A percentile compares a stretch with the other conserved stretches of the same genome.
Conservation (phyloP, 1,140 invertebrate species). For the Meloidogyne hapla region DNA sequence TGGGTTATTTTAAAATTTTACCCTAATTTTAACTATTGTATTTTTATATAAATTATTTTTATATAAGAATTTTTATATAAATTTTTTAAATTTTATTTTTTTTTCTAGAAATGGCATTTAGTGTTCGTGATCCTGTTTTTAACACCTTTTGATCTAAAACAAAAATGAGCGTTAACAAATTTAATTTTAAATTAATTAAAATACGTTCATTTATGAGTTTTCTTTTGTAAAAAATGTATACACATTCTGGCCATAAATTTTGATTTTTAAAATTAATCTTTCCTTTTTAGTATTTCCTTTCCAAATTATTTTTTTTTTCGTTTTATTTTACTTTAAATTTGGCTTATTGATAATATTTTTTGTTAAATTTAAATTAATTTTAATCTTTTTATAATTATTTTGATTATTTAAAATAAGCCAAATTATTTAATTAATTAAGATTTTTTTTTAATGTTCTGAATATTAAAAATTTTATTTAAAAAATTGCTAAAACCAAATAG, state of each 20-base stretch:
- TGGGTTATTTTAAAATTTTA: not conserved
- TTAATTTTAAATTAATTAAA: no score
- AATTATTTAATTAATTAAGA: no score
- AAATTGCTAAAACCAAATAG: no score
- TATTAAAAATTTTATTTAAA: no score
- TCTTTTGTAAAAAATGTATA: not conserved
- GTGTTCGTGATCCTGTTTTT: conserved; percentile 83
- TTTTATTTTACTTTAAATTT: not conserved
- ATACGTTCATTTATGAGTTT: not conserved
- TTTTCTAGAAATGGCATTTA: conserved; percentile 80
- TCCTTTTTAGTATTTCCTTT: not conserved
- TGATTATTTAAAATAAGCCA: no score
- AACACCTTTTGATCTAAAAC: conserved; percentile 26
- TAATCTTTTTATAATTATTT: no score
- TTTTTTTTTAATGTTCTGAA: no score
- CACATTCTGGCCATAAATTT: not conserved
- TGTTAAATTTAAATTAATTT: no score
- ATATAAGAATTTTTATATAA: not conserved
- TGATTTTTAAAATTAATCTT: conserved; percentile 11
- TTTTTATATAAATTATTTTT: no score
- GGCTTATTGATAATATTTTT: no score
- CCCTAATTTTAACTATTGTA: no score
- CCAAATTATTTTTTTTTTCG: not conserved
- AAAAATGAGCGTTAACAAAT: no score
- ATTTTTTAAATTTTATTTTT: conserved; percentile 26